These are phyloP conservation scores for Colletes collaris DNA, from an alignment of 2,888 invertebrate genomes.

Conservation along the genomic window DNA sequence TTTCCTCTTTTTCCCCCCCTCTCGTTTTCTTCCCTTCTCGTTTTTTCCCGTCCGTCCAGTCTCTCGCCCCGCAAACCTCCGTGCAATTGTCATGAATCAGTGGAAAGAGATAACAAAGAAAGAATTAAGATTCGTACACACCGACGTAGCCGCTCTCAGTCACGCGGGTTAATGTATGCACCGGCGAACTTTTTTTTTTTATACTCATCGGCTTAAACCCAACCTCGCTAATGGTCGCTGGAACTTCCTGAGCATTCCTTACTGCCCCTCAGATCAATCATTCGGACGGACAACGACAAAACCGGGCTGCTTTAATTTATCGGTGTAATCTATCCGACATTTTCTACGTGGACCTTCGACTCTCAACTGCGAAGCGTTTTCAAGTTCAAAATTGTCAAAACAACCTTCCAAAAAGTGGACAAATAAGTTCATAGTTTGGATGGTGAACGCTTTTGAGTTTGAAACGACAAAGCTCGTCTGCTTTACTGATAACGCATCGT, in stretches of 20 bases:
- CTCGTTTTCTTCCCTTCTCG: constrained; percentile 23
- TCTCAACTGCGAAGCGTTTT: too few relatives aligned
- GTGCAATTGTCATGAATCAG: constrained; percentile 71
- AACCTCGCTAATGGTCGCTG: constrained; percentile 63
- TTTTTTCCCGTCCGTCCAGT: constrained; percentile 34
- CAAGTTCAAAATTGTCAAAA: too few relatives aligned
- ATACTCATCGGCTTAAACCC: constrained; percentile 60
- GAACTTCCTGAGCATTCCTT: constrained; percentile 56
- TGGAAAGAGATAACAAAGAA: constrained; percentile 78
- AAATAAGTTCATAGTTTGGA: too few relatives aligned
- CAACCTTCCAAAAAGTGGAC: too few relatives aligned
- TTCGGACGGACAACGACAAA: constrained; percentile 44
- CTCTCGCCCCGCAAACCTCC: constrained; percentile 34
- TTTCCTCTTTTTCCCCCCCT: constrained; percentile 38
- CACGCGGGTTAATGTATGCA: constrained; percentile 74
- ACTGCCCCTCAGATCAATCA: constrained; percentile 52
- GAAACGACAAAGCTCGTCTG: too few relatives aligned
- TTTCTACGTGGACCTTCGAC: too few relatives aligned
- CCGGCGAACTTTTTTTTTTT: constrained; percentile 60
- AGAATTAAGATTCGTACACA: constrained; percentile 77
- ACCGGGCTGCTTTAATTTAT: constrained; percentile 41
- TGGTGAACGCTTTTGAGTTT: too few relatives aligned
- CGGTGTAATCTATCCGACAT: constrained; percentile 23
- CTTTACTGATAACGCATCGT: too few relatives aligned
- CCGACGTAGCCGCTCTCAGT: constrained; percentile 55